Conservation (phyloP, 2,113 vertebrate species). For the Lonchura striata region DNA sequence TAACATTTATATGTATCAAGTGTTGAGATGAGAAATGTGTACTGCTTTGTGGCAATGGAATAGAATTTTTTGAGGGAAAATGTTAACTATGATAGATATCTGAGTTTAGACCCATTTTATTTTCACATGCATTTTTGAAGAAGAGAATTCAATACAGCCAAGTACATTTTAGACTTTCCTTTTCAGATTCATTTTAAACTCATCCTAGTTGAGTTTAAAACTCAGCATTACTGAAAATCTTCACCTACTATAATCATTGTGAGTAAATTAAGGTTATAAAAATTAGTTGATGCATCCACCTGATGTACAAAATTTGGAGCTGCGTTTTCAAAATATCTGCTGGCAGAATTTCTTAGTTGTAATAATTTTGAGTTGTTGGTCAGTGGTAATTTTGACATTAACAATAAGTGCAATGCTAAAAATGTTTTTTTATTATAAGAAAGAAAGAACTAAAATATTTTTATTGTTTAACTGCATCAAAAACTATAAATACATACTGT, state of each 20-base stretch:
- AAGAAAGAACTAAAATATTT: background rate
- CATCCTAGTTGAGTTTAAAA: background rate
- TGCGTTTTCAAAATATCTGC: background rate
- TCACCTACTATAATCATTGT: background rate
- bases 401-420: background rate
- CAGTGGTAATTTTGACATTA: background rate
- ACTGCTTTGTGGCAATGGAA: background rate
- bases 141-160: background rate
- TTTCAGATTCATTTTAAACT: background rate
- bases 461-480: background rate
- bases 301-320: background rate
- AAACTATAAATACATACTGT: background rate
- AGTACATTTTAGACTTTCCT: background rate
- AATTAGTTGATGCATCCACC: background rate
- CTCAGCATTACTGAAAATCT: background rate
- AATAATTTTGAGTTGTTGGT: background rate
- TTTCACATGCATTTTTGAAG: background rate
- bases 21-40: background rate
- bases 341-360: background rate
- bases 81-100: background rate
- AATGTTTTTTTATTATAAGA: background rate
- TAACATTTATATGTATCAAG: background rate
- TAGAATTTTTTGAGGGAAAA: background rate
- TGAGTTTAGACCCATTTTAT: background rate
- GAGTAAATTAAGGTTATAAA: background rate